Evolutionary conservation across 2,888 invertebrate species (phyloP), one percentile per base, ranked within the genome.

Genomic region (Octodonta nipae): DNA sequence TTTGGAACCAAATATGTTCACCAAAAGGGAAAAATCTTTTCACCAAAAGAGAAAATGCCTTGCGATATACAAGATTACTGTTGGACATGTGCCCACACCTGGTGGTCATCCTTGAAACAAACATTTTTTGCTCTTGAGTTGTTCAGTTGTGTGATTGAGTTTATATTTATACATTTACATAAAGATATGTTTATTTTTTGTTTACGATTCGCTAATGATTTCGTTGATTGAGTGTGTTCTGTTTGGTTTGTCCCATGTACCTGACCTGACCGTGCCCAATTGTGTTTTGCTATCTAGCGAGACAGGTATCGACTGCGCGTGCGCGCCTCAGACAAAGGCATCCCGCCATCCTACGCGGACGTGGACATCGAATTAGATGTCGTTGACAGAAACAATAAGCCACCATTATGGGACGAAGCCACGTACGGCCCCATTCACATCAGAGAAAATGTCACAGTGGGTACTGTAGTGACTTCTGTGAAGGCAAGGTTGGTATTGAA

Each of bases 401-500:
- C 85, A 70, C 91, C 87, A 69, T 80, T 86, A 70, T 92, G 88
- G 91, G 89, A 86, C 75, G 77, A 77, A 71, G 79, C 77, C 71
- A 78, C 86, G 73, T 89, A 91, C 78, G 88, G 91, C 75, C 89
- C 89, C 74, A 87, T 87, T 75, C 83, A 84, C 81, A 86, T 91
- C 78, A 84, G 82, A 78, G 91, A 92, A 83, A 91, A 91, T 84
- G 87, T 89, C 78, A 88, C 88, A 79, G 87, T 91, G 78, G 89
- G 91, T 79, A 88, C 88, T 72, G 84, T 86, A 79, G 88, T 91
- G 78, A 88, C 88, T 75, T 83, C 87, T 73, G 84, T 91, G 72
- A 89, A 89, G 82, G 91, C 91, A 76, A 88, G 89, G 89, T 84
- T 83, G 81, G 83, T 83, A 84, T 82, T 65, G 57, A 35, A 35